Evolutionary conservation across 2,113 vertebrate species (phyloP).

Genomic region (Cairina moschata): DNA sequence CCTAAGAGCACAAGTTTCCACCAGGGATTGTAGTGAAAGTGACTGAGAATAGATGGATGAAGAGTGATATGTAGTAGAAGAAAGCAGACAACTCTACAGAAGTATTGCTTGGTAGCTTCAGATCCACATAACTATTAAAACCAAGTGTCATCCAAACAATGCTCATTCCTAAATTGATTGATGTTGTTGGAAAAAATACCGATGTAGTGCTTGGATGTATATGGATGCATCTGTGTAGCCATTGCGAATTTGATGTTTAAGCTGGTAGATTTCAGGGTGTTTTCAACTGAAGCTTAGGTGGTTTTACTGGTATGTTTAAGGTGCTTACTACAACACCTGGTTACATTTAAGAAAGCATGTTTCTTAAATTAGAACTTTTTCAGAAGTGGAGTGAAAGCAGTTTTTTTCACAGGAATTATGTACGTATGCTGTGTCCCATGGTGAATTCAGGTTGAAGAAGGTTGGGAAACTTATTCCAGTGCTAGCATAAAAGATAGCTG

Average conservation of each 20-base stretch:
- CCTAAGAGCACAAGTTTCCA: not conserved
- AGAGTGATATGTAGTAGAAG: not conserved
- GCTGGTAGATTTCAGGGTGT: not conserved
- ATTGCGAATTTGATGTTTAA: not conserved
- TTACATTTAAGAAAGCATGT: not conserved
- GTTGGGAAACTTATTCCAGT: not conserved
- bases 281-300: not conserved
- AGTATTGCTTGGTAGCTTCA: not conserved
- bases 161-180: not conserved
- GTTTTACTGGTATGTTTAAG: not conserved
- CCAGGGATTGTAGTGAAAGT: not conserved
- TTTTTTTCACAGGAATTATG: not conserved
- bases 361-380: not conserved
- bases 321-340: not conserved
- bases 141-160: not conserved
- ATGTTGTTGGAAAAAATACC: not conserved
- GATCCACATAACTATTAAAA: not conserved
- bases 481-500: not conserved
- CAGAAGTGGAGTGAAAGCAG: not conserved
- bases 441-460: not conserved
- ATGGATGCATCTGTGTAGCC: not conserved
- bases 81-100: not conserved
- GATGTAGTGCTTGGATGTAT: not conserved
- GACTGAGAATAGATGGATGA: not conserved
- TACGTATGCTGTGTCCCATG: not conserved